phyloP scores from a whole-genome alignment of 2,113 vertebrate genomes.

The Rhinoderma darwinii region DNA sequence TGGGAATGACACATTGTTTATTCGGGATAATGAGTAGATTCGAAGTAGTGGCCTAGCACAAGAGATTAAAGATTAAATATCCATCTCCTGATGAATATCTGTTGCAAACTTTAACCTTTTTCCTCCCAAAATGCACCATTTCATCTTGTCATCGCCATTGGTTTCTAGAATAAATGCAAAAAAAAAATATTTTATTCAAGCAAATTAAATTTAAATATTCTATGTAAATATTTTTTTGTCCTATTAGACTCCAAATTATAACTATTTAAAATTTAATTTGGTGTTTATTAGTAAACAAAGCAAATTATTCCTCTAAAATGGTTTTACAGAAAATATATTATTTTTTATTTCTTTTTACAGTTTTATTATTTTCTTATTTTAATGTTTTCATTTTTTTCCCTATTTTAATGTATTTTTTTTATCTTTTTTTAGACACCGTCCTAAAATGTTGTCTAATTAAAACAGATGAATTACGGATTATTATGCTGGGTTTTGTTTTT shows the following conservation, averaged over 20 bases:
- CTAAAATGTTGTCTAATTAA: neutral
- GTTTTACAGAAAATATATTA: neutral
- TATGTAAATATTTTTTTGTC: neutral
- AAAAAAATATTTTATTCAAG: neutral
- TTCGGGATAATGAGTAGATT: slow-evolving; percentile 89
- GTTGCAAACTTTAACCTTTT: slow-evolving; percentile 87
- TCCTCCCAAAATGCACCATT: slow-evolving; percentile 76
- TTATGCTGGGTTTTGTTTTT: neutral
- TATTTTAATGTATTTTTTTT: neutral
- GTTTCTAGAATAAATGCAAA: neutral
- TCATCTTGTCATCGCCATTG: neutral
- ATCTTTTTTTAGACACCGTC: neutral
- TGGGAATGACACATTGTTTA: slow-evolving; percentile 87
- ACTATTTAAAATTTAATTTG: neutral
- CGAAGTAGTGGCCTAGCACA: slow-evolving; percentile 81
- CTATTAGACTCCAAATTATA: neutral
- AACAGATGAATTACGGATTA: neutral
- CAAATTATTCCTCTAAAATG: neutral
- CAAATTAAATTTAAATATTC: neutral
- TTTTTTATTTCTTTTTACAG: neutral
- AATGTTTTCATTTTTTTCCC: neutral
- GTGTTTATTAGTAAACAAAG: neutral
- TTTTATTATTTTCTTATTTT: neutral
- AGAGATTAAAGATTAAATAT: slow-evolving; percentile 91
- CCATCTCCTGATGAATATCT: slow-evolving; percentile 88